These are phyloP conservation scores for Dunckerocampus dactyliophorus DNA, from an alignment of 2,113 vertebrate genomes.

Conservation along the genomic window DNA sequence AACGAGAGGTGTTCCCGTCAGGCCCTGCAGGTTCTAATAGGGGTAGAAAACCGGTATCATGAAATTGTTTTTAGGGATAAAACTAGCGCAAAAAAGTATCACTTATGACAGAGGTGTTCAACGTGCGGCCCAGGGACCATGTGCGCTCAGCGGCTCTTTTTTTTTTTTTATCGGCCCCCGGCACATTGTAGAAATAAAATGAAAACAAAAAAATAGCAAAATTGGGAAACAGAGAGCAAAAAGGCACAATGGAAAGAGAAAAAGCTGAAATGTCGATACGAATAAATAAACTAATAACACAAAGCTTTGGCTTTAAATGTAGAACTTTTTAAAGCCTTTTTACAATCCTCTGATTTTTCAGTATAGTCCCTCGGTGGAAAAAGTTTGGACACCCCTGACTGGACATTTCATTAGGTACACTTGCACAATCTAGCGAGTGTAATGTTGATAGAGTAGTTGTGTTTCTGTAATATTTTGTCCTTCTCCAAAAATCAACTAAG, in stretches of 20 bases:
- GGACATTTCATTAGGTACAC: not conserved
- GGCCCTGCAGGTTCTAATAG: conserved; percentile 82
- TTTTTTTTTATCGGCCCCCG: no score
- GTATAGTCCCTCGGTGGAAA: no score
- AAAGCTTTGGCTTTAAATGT: no score
- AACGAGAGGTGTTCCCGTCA: conserved; percentile 88
- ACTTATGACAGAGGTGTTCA: not conserved
- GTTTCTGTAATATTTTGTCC: not conserved
- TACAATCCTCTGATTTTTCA: not conserved
- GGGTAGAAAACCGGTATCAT: not conserved
- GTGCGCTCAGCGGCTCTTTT: no score
- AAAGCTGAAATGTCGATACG: no score
- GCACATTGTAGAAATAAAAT: no score
- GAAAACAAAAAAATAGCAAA: no score
- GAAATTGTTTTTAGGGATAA: no score
- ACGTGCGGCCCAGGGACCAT: no score
- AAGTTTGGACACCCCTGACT: not conserved
- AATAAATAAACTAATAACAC: not conserved
- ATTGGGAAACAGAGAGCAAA: no score
- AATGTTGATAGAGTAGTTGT: not conserved
- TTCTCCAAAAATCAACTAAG: no score
- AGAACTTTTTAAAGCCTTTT: not conserved
- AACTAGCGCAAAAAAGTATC: not conserved
- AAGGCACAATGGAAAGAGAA: no score
- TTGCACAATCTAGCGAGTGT: not conserved